A percentile compares a stretch with the other conserved stretches of the same genome.
phyloP scores from a whole-genome alignment of 1,140 invertebrate species.

The Chironomus tepperi region DNA sequence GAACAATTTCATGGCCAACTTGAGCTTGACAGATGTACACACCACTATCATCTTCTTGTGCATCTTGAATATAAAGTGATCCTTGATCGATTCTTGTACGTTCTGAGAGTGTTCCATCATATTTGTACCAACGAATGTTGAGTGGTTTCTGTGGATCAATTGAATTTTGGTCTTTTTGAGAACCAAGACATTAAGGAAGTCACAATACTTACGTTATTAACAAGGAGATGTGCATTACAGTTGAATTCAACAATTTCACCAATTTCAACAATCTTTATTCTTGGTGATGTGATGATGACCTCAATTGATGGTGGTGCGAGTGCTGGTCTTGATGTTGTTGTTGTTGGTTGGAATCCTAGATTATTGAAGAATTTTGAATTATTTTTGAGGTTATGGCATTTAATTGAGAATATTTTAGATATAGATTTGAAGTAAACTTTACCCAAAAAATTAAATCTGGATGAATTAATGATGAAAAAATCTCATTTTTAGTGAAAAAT shows the following conservation, averaged over 20 bases:
- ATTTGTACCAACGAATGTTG: slow-evolving; percentile 67
- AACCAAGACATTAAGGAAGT: no score
- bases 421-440: not conserved
- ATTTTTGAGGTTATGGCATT: no score
- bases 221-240: slow-evolving; percentile 54
- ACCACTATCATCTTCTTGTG: slow-evolving; percentile 73
- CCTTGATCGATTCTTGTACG: slow-evolving; percentile 64
- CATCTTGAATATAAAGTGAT: slow-evolving; percentile 61
- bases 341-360: slow-evolving; percentile 25
- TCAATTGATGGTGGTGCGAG: slow-evolving; percentile 49
- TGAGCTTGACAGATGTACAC: slow-evolving; percentile 77
- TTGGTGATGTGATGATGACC: slow-evolving; percentile 56
- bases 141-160: slow-evolving; percentile 41
- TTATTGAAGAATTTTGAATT: no score
- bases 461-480: slow-evolving; percentile 11
- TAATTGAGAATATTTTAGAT: slow-evolving; percentile 26
- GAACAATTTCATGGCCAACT: slow-evolving; percentile 54
- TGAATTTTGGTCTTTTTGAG: no score
- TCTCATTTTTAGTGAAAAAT: not conserved
- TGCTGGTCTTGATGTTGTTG: slow-evolving; percentile 27
- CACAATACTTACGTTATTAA: slow-evolving; percentile 45
- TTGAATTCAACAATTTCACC: slow-evolving; percentile 69
- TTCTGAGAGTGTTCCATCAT: slow-evolving; percentile 56
- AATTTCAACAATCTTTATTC: slow-evolving; percentile 64
- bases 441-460: not conserved